These are phyloP conservation scores for Mesorhabditis spiculigera DNA, from an alignment of 2,888 invertebrate genomes.

Conservation along the genomic window DNA sequence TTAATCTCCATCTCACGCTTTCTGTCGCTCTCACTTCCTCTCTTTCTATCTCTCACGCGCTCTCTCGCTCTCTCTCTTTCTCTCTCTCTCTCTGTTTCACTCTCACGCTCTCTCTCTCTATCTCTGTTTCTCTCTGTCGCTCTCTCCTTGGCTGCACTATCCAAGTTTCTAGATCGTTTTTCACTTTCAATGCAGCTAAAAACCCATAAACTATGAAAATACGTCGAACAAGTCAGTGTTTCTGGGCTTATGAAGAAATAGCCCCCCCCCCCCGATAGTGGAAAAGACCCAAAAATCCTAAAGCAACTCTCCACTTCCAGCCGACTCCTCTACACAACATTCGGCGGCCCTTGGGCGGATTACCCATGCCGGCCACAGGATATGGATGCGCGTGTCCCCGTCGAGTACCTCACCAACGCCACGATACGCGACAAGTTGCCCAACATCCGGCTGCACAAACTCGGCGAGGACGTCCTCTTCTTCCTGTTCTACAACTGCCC, in stretches of 20 bases:
- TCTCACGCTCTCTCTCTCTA: no score
- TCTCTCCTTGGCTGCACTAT: no score
- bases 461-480: conserved; percentile 86
- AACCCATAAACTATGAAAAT: no score
- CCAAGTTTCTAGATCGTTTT: no score
- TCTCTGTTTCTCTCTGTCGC: no score
- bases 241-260: conserved; percentile 5
- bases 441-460: conserved; percentile 88
- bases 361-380: conserved; percentile 96
- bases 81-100: no score
- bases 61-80: no score
- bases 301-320: conserved; percentile 54
- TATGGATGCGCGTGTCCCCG: conserved; percentile 65
- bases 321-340: conserved; percentile 83
- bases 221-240: no score
- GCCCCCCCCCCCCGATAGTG: background rate
- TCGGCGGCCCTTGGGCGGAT: conserved; percentile 98
- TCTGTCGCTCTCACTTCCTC: no score
- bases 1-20: no score
- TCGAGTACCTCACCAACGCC: conserved; percentile 93
- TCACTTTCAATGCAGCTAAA: no score
- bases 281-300: conserved; percentile 58
- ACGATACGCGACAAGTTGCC: conserved; percentile 78
- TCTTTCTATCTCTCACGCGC: no score
- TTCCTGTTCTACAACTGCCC: conserved; percentile 99